phyloP scores from a whole-genome alignment of 2,797 vertebrate species.

The Smutsia gigantea region DNA sequence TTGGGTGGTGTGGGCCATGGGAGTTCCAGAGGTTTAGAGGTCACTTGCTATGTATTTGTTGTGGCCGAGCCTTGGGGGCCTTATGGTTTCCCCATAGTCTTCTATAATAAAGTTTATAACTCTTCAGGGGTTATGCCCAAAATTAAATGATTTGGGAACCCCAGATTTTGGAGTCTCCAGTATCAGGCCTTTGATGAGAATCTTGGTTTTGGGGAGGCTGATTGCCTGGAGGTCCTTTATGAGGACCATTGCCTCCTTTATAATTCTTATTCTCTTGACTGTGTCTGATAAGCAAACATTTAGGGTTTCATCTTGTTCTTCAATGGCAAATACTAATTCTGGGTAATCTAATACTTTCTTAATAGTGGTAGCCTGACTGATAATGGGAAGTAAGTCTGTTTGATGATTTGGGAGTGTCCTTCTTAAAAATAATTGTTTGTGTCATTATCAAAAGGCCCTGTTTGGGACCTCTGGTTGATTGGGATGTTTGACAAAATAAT shows the following conservation, averaged over 20 bases:
- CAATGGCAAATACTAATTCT: not conserved
- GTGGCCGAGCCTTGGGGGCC: not conserved
- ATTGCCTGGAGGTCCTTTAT: not conserved
- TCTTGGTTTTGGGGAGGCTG: not conserved
- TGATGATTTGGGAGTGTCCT: not conserved
- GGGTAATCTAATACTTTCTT: not conserved
- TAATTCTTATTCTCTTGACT: not conserved
- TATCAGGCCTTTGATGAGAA: not conserved
- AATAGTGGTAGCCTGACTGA: not conserved
- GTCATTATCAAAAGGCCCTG: not conserved
- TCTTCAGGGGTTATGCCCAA: not conserved
- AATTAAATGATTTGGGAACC: constrained; percentile 9
- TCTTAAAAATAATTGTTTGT: constrained; percentile 9
- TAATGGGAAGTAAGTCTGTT: not conserved
- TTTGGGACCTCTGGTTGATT: not conserved
- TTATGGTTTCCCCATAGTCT: not conserved
- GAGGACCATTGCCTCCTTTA: not conserved
- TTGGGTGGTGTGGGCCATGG: not conserved
- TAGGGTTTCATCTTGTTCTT: constrained; percentile 29
- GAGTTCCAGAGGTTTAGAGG: not conserved
- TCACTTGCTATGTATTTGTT: not conserved
- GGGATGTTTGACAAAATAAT: not conserved
- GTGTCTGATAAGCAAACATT: not conserved
- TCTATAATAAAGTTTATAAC: not conserved
- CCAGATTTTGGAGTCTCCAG: not conserved